Conservation (phyloP, 2,888 invertebrate species). For the Diplolepis rosae region DNA sequence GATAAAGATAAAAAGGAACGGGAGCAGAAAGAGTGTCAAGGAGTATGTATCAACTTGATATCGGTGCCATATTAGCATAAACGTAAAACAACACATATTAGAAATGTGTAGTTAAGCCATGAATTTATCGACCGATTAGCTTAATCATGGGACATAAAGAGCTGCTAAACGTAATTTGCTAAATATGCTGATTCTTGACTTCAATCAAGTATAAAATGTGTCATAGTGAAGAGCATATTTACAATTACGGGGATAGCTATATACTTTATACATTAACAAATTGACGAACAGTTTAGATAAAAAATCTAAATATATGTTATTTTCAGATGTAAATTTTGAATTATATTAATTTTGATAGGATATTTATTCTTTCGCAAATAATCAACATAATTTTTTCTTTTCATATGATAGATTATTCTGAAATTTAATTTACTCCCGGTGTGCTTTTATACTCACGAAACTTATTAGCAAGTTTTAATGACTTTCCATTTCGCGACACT, state of each 20-base stretch:
- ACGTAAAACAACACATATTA: conserved; percentile 7
- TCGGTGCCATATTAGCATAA: conserved; percentile 13
- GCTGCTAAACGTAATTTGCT: background rate
- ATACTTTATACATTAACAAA: background rate
- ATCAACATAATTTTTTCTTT: too few relatives aligned
- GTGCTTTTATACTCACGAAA: too few relatives aligned
- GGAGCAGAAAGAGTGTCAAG: conserved; percentile 5
- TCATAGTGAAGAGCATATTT: background rate
- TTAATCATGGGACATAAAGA: background rate
- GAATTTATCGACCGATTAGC: conserved; percentile 5
- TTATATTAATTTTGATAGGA: too few relatives aligned
- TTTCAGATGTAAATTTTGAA: too few relatives aligned
- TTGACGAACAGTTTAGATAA: background rate
- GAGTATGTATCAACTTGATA: background rate
- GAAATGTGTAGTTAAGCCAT: background rate
- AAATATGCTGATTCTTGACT: background rate
- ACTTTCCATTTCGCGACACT: too few relatives aligned
- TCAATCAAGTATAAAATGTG: background rate
- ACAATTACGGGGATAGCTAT: background rate
- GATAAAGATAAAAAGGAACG: background rate
- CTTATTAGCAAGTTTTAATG: too few relatives aligned
- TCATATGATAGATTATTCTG: too few relatives aligned
- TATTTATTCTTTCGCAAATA: too few relatives aligned
- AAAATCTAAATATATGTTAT: too few relatives aligned
- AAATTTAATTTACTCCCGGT: too few relatives aligned